A percentile compares a stretch with the other conserved stretches of the same genome.
phyloP scores from a whole-genome alignment of 2,888 invertebrate species.

The Oithona nana region DNA sequence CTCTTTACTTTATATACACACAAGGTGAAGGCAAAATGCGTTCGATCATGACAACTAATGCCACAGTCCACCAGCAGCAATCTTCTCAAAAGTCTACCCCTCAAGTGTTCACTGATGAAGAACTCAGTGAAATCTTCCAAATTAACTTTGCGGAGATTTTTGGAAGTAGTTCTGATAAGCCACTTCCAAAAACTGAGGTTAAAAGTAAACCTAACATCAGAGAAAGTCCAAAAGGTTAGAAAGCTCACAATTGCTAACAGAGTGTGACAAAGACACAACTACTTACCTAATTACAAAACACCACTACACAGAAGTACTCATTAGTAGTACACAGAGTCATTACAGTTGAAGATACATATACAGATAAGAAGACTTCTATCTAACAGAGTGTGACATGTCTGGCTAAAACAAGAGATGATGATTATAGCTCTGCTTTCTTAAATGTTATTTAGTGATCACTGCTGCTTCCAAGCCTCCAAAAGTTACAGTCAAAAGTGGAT shows the following conservation, averaged over 20 bases:
- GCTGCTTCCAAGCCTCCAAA: too few relatives aligned
- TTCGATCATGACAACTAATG: background rate
- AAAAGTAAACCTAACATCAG: background rate
- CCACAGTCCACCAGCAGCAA: too few relatives aligned
- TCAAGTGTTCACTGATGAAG: conserved; percentile 8
- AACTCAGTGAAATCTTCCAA: conserved; percentile 15
- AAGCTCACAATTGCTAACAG: background rate
- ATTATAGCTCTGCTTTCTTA: too few relatives aligned
- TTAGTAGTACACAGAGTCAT: too few relatives aligned
- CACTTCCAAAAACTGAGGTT: too few relatives aligned
- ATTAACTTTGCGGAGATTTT: conserved; percentile 13
- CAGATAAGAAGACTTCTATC: too few relatives aligned
- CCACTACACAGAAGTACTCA: too few relatives aligned
- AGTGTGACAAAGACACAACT: background rate
- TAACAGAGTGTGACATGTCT: too few relatives aligned
- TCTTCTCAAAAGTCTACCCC: background rate
- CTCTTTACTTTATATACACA: background rate
- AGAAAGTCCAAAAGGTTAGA: background rate
- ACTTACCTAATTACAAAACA: background rate
- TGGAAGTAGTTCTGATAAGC: background rate
- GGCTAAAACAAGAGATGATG: too few relatives aligned
- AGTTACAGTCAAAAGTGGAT: background rate
- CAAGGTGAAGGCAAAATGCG: background rate
- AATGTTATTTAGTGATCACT: too few relatives aligned
- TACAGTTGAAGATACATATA: too few relatives aligned